Base-by-base conservation (phyloP, 35 echinoderm and acorn worm genomes). In the Acanthaster planci region DNA sequence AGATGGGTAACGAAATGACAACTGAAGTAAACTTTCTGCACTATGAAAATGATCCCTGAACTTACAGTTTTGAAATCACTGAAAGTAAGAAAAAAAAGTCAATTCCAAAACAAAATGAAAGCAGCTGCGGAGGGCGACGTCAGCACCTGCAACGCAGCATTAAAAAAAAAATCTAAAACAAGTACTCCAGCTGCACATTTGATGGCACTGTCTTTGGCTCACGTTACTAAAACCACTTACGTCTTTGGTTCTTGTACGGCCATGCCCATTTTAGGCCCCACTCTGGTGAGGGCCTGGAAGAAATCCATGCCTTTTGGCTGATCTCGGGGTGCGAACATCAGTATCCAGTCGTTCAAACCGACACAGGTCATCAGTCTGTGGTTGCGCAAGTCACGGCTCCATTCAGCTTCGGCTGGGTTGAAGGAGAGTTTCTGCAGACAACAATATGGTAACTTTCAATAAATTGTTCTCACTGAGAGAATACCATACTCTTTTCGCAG, bases 191-290 rank as follows among this genome's bases (percentile, higher is more conserved):
- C n/a, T n/a, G n/a, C n/a, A n/a, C n/a, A n/a, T n/a, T n/a, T n/a
- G n/a, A n/a, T n/a, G n/a, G n/a, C n/a, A n/a, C n/a, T n/a, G n/a
- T n/a, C n/a, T n/a, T n/a, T n/a, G n/a, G n/a, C n/a, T n/a, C n/a
- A n/a, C n/a, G n/a, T n/a, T n/a, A n/a, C n/a, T n/a, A 16, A 7
- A 18, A n/a, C n/a, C 81, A 55, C 88, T 91, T 78, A 95, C 93
- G 18, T 84, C 19, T 39, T 51, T 18, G 93, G 94, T 21, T 86
- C 21, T 30, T 29, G 54, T 0, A 92, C 53, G 19, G 26, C 38
- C 87, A 97, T 97, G 1, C 94, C 94, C 90, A 97, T 97, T 2
- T 83, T 82, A 22, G 56, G 56, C 60, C 40, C 82, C 2, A 97
- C 94, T 76, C 81, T 77, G 12, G 15, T 37, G 38, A 97, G 75